Percentiles rank a stretch among this genome's conserved stretches.
Conservation (phyloP, 2,797 vertebrate genomes). For the Hemitrygon akajei region DNA sequence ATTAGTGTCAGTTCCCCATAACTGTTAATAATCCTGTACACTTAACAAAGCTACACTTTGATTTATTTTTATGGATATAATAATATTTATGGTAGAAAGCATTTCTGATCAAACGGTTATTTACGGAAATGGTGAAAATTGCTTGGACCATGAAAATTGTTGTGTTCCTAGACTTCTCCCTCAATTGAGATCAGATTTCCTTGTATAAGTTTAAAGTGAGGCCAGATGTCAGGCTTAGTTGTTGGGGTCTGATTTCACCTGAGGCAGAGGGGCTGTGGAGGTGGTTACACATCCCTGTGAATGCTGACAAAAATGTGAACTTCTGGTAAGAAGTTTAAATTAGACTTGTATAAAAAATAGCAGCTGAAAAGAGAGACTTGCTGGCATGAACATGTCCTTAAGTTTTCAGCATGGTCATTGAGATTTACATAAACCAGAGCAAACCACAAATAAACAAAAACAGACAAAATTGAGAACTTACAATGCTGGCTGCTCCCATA, state of each 20-base stretch:
- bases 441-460: not conserved
- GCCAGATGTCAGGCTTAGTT: slow-evolving; percentile 15
- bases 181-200: slow-evolving; percentile 12
- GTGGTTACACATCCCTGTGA: not conserved
- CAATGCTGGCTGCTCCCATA: not conserved
- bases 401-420: not conserved
- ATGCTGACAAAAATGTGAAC: not conserved
- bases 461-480: not conserved
- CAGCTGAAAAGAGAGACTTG: not conserved
- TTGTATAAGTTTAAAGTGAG: not conserved
- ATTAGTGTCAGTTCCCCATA: not conserved
- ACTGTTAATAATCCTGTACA: not conserved
- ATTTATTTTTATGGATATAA: slow-evolving; percentile 11
- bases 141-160: slow-evolving; percentile 18
- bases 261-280: not conserved
- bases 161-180: not conserved
- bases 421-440: not conserved
- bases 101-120: slow-evolving; percentile 4
- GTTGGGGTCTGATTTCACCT: not conserved
- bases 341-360: not conserved
- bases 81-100: slow-evolving; percentile 5
- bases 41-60: not conserved
- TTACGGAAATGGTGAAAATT: slow-evolving; percentile 26
- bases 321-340: not conserved
- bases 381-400: not conserved